Base-by-base conservation (phyloP, 2,888 invertebrate species). In the Tromatobia lineatoria region DNA sequence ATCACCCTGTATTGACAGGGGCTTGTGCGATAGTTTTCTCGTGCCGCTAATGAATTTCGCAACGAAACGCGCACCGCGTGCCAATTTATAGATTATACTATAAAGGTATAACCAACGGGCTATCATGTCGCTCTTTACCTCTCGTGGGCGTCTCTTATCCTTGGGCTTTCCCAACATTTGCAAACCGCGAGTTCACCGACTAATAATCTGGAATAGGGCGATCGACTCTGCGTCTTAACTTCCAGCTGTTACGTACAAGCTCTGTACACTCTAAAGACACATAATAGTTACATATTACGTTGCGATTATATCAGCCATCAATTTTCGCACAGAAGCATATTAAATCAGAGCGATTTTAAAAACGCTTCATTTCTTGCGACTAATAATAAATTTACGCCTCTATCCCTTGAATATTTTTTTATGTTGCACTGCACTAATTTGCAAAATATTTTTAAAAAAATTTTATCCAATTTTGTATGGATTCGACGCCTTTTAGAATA, bases 91-190 rank as follows among this genome's bases (percentile, higher is more conserved):
- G 71, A 77, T 77, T 76, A 29, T 29, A 73, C 34, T 18, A 38
- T 50, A 73, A 29, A 59, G 29, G 29, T 25, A 25, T 20, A 15
- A 59, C 77, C 47, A 50, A 59, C 38, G 18, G 59, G 59, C 70
- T 70, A 75, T 70, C 76, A 20, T 18, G 34, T 18, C 47, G 80
- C 67, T 73, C 57, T 80, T 25, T 18, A 23, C 42, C 52, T 61
- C 47, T 52, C 88, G 91, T 90, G 88, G 91, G 90, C 89, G 90
- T 74, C 59, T 57, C 23, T 86, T 90, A 91, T 91, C 91, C 91
- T 91, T 91, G 91, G 87, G 86, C 88, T 91, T 90, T 89, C 75
- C 69, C 69, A 59, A 79, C 77, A 6, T 75, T 52, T 57, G 25
- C 54, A 57, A 25, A 57, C 54, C 6, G 25, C 66, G 38, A 25